phyloP scores from a whole-genome alignment of 2,888 invertebrate species.

The Mythimna vitellina region DNA sequence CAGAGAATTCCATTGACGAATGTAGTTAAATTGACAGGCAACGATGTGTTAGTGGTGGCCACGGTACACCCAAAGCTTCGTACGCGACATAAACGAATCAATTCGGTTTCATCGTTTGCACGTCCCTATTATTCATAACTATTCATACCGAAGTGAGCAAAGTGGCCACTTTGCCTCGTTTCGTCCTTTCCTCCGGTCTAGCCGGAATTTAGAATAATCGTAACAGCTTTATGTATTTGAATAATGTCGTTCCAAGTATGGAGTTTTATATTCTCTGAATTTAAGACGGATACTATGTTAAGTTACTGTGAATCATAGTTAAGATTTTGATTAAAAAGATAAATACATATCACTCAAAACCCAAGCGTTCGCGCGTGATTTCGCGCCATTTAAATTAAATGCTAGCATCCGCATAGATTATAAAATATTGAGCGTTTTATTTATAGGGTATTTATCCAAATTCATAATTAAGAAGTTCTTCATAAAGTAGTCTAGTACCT shows the following conservation, averaged over 20 bases:
- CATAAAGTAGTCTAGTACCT: too few species aligned
- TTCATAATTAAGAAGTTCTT: too few species aligned
- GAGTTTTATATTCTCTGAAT: neutral
- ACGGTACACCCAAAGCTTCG: neutral
- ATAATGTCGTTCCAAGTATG: slow-evolving; percentile 18
- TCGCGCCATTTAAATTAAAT: too few species aligned
- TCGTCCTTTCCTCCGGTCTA: slow-evolving; percentile 12
- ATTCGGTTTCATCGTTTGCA: slow-evolving; percentile 44
- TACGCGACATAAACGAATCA: slow-evolving; percentile 32
- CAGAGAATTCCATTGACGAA: neutral
- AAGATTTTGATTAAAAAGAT: neutral
- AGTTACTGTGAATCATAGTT: neutral
- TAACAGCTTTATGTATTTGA: slow-evolving; percentile 34
- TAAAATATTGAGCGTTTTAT: too few species aligned
- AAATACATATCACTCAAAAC: too few species aligned
- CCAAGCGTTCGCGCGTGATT: too few species aligned
- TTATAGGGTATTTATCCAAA: too few species aligned
- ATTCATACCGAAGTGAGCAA: slow-evolving; percentile 37
- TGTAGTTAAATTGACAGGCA: neutral
- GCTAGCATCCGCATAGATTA: too few species aligned
- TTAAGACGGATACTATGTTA: neutral
- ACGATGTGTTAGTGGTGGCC: slow-evolving; percentile 1
- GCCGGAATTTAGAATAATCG: slow-evolving; percentile 44
- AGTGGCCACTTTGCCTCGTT: slow-evolving; percentile 43
- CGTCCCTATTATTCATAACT: slow-evolving; percentile 55